These are phyloP conservation scores for Himalopsyche phryganea DNA, from an alignment of 1,140 invertebrate species.

Conservation along the genomic window DNA sequence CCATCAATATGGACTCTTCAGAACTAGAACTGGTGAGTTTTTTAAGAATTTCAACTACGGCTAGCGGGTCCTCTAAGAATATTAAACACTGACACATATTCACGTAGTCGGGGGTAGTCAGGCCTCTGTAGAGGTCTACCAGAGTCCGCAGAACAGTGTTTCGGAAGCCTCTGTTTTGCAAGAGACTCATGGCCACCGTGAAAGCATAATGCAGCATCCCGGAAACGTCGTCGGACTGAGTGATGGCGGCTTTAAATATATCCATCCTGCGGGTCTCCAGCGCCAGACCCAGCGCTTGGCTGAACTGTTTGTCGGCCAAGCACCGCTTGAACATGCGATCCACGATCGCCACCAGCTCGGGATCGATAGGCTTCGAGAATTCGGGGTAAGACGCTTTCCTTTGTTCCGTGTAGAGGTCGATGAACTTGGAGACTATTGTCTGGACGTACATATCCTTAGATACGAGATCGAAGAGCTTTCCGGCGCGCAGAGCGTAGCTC, in stretches of 20 bases:
- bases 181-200: constrained; percentile 91
- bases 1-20: constrained; percentile 78
- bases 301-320: constrained; percentile 88
- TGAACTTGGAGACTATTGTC: constrained; percentile 94
- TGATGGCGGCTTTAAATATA: constrained; percentile 85
- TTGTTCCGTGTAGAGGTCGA: constrained; percentile 91
- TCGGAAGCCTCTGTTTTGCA: constrained; percentile 89
- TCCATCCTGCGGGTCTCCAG: constrained; percentile 95
- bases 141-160: constrained; percentile 84
- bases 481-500: constrained; percentile 90
- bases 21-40: constrained; percentile 78
- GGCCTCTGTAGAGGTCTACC: constrained; percentile 83
- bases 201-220: constrained; percentile 94
- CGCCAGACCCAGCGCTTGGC: constrained; percentile 90
- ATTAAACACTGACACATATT: constrained; percentile 97
- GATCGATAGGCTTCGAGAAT: constrained; percentile 74
- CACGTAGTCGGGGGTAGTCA: constrained; percentile 89
- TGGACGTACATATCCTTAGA: constrained; percentile 92
- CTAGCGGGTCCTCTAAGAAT: constrained; percentile 88
- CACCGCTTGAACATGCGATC: constrained; percentile 97
- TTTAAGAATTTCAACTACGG: constrained; percentile 88
- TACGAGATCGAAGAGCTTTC: constrained; percentile 91
- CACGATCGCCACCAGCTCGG: constrained; percentile 88
- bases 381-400: constrained; percentile 60
- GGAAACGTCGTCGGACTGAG: constrained; percentile 84